Conservation (phyloP, 2,888 invertebrate genomes). For the Lasioglossum figueresi region DNA sequence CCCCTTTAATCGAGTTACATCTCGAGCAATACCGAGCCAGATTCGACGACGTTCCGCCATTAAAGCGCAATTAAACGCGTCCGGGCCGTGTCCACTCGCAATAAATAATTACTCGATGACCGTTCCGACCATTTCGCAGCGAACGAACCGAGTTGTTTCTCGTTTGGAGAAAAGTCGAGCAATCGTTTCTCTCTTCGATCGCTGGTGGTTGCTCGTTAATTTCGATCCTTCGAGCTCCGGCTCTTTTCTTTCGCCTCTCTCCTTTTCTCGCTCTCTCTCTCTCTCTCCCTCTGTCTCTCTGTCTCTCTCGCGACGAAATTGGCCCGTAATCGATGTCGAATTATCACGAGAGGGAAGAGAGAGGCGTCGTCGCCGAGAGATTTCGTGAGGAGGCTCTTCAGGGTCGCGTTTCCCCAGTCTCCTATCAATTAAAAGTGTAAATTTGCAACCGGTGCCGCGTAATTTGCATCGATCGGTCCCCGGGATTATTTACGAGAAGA, state of each 20-base stretch:
- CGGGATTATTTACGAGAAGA: conserved; percentile 42
- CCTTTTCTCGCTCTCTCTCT: no score
- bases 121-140: background rate
- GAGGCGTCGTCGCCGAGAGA: background rate
- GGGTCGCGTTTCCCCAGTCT: conserved; percentile 27
- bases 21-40: conserved; percentile 4
- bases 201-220: background rate
- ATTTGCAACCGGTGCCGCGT: conserved; percentile 59
- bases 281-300: no score
- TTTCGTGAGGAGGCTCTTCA: conserved; percentile 18
- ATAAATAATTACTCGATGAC: conserved; percentile 13
- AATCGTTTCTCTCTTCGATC: background rate
- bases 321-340: conserved; percentile 14
- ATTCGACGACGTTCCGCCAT: background rate
- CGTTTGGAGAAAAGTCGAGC: background rate
- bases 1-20: conserved; percentile 9
- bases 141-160: background rate
- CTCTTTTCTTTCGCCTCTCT: background rate
- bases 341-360: background rate
- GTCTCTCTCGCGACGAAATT: background rate
- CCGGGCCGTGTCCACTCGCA: background rate
- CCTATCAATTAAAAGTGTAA: conserved; percentile 63
- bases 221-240: background rate
- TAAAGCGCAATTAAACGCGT: conserved; percentile 12
- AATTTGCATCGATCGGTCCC: conserved; percentile 46